Evolutionary conservation across 1,140 invertebrate genomes (phyloP), one percentile per base, ranked within the genome.

Genomic region (Dolichoris vasculosae): DNA sequence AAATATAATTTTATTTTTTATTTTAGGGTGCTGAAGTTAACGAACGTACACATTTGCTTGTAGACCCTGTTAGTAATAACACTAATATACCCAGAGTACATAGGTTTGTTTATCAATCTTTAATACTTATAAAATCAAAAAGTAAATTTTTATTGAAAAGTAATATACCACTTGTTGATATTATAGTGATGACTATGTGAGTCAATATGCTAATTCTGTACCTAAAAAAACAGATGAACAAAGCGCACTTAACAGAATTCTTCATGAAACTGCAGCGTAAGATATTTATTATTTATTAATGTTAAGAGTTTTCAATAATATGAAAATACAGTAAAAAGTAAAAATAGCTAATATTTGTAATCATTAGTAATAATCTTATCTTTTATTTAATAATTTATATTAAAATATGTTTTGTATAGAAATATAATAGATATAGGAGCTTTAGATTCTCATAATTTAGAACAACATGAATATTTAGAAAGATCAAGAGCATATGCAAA

Each of bases 261-360:
- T 98, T 85, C 96, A 97, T 90, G 96, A 97, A 93, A 97, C 97
- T 86, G 97, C 97, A 64, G 96, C 96, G 97, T 98, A 93, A 95
- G 96, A 95, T 55, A 75, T 40, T 86, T n/a, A 48, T 63, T 32
- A 30, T 63, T 32, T 48, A 13, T 73, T 30, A 75, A 63, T 73
- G 13, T 48, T 30, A 43, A 23, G 15, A n/a, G n/a, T 82, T 32
- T 71, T 67, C 23, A 8, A 64, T 64, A 8, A 30, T 30, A 30
- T 30, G 13, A n/a, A 32, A 75, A 63, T 86, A 88, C 89, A 78
- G 75, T 88, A 67, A 20, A 30, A 67, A 15, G 35, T 35, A 8
- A 35, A 13, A 35, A 67, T 3, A 3, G 2, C 1, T 35, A 67
- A 67, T 67, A 67, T 35, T 35, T 67, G 13, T 67, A 67, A 32